Conservation (phyloP, 2,113 vertebrate species). For the Forbesichthys papilliferus region DNA sequence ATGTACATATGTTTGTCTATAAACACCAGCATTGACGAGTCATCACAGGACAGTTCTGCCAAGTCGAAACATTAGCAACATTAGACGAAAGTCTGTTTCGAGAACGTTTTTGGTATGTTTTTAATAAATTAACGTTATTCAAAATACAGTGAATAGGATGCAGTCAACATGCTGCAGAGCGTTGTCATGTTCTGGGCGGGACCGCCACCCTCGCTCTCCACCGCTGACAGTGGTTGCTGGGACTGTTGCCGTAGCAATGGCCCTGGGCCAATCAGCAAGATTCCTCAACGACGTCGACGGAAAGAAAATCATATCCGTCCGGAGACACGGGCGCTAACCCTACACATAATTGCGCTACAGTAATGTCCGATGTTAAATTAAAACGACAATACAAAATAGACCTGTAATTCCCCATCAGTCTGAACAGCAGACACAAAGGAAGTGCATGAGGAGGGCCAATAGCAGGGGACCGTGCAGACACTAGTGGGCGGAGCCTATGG, state of each 20-base stretch:
- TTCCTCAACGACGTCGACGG: conserved; percentile 80
- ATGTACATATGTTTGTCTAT: no score
- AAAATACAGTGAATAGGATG: conserved; percentile 99
- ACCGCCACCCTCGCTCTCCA: conserved; percentile 51
- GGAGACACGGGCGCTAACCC: conserved; percentile 60
- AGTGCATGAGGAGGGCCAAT: conserved; percentile 26
- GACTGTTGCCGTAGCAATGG: conserved; percentile 82
- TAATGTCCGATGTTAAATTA: conserved; percentile 94
- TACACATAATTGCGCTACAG: conserved; percentile 96
- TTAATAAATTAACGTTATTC: conserved; percentile 99
- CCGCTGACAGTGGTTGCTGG: conserved; percentile 90
- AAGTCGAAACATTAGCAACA: no score
- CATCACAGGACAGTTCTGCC: no score
- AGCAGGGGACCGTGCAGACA: background rate
- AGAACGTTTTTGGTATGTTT: conserved; percentile 78
- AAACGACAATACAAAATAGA: conserved; percentile 86
- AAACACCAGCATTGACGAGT: no score
- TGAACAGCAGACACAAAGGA: conserved; percentile 58
- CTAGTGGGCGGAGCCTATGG: background rate
- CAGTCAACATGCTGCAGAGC: conserved; percentile 93
- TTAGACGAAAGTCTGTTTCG: conserved; percentile 26
- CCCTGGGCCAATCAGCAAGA: conserved; percentile 76
- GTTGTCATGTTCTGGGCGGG: conserved; percentile 83
- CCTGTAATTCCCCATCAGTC: conserved; percentile 79
- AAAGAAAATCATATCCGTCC: conserved; percentile 45